Conservation (phyloP, 1,140 invertebrate genomes). For the Teleopsis dalmanni region DNA sequence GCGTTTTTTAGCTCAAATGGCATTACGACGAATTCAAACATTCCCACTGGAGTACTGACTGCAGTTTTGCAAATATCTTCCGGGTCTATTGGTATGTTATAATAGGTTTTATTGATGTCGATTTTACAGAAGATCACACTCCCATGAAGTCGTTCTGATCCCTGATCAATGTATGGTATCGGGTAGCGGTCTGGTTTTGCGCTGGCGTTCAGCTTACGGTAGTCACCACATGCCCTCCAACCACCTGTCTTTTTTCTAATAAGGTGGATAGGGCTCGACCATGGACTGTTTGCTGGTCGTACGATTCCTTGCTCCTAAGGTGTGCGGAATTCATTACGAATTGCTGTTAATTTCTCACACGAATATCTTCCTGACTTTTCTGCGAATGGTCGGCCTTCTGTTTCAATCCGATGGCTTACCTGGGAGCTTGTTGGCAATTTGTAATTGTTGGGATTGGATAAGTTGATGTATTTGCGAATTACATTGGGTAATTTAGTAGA, state of each 20-base stretch:
- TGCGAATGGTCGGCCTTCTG: no score
- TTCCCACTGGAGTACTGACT: constrained; percentile 36
- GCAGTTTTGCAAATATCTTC: constrained; percentile 41
- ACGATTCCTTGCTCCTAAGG: no score
- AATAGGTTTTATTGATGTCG: constrained; percentile 47
- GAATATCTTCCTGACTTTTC: no score
- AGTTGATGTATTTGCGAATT: no score
- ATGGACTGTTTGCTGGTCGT: constrained; percentile 24
- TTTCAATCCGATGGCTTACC: no score
- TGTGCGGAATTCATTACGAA: no score
- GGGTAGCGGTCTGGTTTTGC: constrained; percentile 27
- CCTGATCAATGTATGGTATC: constrained; percentile 33
- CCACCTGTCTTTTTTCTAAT: constrained; percentile 41
- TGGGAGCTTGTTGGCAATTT: no score
- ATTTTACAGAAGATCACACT: constrained; percentile 43
- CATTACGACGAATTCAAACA: constrained; percentile 34
- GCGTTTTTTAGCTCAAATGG: constrained; percentile 47
- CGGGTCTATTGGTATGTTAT: constrained; percentile 40
- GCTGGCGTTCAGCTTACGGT: not conserved
- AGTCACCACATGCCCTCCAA: constrained; percentile 38
- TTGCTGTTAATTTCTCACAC: no score
- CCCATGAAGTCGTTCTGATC: constrained; percentile 27
- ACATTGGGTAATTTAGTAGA: no score
- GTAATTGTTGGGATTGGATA: no score
- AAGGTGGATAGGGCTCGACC: constrained; percentile 38